These are phyloP conservation scores for Trematomus loennbergii DNA, from an alignment of 2,113 vertebrate species.

Conservation along the genomic window DNA sequence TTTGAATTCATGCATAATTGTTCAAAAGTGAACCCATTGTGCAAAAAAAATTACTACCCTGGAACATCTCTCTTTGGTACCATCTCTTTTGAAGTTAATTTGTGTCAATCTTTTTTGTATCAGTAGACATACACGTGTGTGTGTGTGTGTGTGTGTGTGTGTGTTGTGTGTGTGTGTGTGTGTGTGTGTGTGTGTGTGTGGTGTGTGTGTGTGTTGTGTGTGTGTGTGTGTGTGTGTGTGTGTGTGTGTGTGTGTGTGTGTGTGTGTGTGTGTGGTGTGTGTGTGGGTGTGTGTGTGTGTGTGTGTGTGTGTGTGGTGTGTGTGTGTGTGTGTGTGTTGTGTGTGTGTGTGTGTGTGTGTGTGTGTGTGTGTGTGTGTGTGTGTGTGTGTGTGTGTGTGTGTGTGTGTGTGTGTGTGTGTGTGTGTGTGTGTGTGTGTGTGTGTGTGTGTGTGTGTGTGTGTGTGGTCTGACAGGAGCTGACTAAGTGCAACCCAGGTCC, in stretches of 20 bases:
- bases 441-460: slow-evolving; percentile 12
- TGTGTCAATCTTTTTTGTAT: background rate
- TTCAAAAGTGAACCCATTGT: slow-evolving; percentile 3
- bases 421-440: background rate
- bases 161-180: slow-evolving; percentile 3
- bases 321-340: slow-evolving; percentile 8
- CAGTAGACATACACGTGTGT: background rate
- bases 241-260: slow-evolving; percentile 5
- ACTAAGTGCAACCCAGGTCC: slow-evolving; percentile 66
- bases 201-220: background rate
- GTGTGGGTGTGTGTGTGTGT: background rate
- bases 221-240: slow-evolving; percentile 4
- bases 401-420: background rate
- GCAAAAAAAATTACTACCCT: background rate
- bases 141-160: slow-evolving; percentile 16
- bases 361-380: too few relatives aligned
- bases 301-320: too few relatives aligned
- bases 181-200: background rate
- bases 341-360: background rate
- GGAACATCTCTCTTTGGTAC: background rate
- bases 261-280: background rate
- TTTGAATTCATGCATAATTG: slow-evolving; percentile 6
- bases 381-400: slow-evolving; percentile 10
- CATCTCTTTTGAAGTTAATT: background rate
- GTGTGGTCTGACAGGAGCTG: slow-evolving; percentile 44